phyloP scores from a whole-genome alignment of 2,113 vertebrate genomes.

The Laterallus jamaicensis region DNA sequence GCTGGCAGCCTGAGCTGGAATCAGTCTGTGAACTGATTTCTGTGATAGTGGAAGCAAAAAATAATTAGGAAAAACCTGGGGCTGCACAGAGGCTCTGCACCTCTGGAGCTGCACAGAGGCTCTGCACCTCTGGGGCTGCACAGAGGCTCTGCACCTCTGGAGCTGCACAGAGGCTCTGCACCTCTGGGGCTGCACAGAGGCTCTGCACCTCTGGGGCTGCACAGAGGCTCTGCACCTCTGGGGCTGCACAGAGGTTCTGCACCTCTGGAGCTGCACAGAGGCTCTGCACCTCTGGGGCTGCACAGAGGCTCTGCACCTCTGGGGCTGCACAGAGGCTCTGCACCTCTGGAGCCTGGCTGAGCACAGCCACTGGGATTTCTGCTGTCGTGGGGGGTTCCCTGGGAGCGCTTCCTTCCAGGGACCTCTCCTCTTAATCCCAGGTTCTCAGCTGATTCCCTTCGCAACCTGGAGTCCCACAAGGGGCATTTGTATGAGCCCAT shows the following conservation, averaged over 20 bases:
- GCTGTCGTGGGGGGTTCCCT: neutral
- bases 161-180: no score
- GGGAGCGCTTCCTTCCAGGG: neutral
- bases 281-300: no score
- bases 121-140: neutral
- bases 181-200: no score
- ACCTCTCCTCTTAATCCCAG: no score
- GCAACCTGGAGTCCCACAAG: neutral
- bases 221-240: no score
- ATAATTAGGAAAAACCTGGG: accelerated
- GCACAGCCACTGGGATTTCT: neutral
- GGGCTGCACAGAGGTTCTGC: no score
- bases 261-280: no score
- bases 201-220: neutral
- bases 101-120: no score
- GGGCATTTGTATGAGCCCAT: no score
- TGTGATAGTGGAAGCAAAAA: accelerated
- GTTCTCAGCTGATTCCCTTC: neutral
- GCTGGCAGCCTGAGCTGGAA: neutral
- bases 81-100: no score
- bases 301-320: no score
- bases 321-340: no score
- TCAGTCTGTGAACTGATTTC: accelerated
- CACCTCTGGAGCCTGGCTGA: neutral
- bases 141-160: neutral